Conservation (phyloP, 2,888 invertebrate species). For the Tachina fera region DNA sequence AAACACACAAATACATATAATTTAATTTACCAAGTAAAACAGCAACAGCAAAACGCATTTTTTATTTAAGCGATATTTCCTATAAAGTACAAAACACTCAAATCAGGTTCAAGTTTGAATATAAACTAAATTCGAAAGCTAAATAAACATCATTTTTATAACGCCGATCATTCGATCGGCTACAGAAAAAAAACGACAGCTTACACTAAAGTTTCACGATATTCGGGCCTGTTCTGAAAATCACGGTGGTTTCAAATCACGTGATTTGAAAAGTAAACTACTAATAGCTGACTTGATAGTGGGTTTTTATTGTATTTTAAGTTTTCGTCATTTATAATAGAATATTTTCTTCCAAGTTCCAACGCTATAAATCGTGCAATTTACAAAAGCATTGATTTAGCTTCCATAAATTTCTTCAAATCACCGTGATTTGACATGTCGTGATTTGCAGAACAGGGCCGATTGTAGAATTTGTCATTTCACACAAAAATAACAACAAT, state of each 20-base stretch:
- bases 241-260: no score
- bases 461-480: slow-evolving; percentile 32
- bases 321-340: no score
- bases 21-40: slow-evolving; percentile 63
- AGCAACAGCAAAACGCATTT: slow-evolving; percentile 78
- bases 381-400: no score
- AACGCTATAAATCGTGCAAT: no score
- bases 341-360: no score
- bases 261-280: no score
- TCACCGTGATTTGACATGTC: no score
- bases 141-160: slow-evolving; percentile 77
- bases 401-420: no score
- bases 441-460: no score
- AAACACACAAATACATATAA: slow-evolving; percentile 15
- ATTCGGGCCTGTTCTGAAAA: no score
- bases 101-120: slow-evolving; percentile 71
- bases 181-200: slow-evolving; percentile 17
- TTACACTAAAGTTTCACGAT: slow-evolving; percentile 10
- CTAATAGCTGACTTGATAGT: no score
- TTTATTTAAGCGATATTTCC: slow-evolving; percentile 71
- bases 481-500: slow-evolving; percentile 25
- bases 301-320: no score
- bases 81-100: slow-evolving; percentile 53
- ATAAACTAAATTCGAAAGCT: slow-evolving; percentile 76
- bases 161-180: slow-evolving; percentile 32